Conservation (phyloP, 2,888 invertebrate genomes). For the Aphidoletes aphidimyza region DNA sequence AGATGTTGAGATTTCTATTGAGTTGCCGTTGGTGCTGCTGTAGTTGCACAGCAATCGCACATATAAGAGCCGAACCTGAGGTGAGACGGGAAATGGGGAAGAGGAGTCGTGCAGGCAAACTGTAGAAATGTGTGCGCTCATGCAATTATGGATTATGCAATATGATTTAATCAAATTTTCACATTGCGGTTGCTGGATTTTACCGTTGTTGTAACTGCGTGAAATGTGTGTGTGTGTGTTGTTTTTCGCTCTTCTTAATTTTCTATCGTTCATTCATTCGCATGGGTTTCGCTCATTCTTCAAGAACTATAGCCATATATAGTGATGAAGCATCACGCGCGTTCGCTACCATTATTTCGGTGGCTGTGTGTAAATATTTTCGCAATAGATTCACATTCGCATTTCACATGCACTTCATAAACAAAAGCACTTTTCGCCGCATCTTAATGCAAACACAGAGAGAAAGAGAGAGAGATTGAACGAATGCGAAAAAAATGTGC, state of each 20-base stretch:
- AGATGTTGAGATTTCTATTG: conserved; percentile 1
- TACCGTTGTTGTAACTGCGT: background rate
- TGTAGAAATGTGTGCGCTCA: conserved; percentile 48
- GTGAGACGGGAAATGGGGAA: background rate
- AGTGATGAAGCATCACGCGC: background rate
- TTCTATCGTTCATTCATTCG: background rate
- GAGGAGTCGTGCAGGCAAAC: too few relatives aligned
- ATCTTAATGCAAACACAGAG: background rate
- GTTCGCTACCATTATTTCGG: background rate
- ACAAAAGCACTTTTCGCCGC: background rate
- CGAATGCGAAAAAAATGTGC: too few relatives aligned
- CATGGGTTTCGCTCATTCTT: background rate
- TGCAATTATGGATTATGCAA: conserved; percentile 43
- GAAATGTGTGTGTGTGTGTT: background rate
- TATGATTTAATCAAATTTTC: conserved; percentile 35
- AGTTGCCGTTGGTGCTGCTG: too few relatives aligned
- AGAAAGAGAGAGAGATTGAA: background rate
- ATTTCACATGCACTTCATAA: background rate
- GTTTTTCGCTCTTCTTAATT: too few relatives aligned
- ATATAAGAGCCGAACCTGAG: too few relatives aligned
- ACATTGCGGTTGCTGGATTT: background rate
- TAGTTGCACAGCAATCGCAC: too few relatives aligned
- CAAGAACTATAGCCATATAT: too few relatives aligned
- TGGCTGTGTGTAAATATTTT: conserved; percentile 22
- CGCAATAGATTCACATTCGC: background rate